Conservation (phyloP, 1,140 invertebrate species). For the Meloidogyne exigua region DNA sequence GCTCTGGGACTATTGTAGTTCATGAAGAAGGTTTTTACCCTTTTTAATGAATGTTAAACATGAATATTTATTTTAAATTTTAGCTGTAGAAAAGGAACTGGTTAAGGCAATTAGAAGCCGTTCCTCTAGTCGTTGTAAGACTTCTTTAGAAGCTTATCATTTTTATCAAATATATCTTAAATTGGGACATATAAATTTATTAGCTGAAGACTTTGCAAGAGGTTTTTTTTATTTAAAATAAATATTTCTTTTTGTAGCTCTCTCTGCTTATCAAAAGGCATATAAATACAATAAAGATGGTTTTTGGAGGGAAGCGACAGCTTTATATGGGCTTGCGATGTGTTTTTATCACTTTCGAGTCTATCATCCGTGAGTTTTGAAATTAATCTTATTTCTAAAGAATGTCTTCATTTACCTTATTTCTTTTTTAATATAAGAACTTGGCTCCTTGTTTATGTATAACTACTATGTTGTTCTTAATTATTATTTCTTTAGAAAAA, state of each 20-base stretch:
- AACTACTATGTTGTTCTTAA: too few species aligned
- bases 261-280: conserved; percentile 50
- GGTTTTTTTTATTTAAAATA: conserved; percentile 19
- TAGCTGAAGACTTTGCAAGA: conserved; percentile 49
- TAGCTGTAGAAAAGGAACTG: not conserved
- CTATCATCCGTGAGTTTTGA: conserved; percentile 82
- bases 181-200: conserved; percentile 47
- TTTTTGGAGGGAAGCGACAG: conserved; percentile 72
- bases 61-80: not conserved
- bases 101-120: not conserved
- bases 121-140: not conserved
- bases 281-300: conserved; percentile 37
- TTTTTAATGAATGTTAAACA: too few species aligned
- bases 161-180: conserved; percentile 34
- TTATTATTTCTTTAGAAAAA: not conserved
- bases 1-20: too few species aligned
- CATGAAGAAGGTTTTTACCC: too few species aligned
- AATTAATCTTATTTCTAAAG: not conserved
- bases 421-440: too few species aligned
- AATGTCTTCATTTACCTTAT: not conserved
- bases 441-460: too few species aligned
- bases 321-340: conserved; percentile 86
- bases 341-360: conserved; percentile 93
- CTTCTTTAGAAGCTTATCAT: not conserved
- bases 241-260: conserved; percentile 26